These are phyloP conservation scores for Beris chalybata DNA, from an alignment of 2,888 invertebrate species.

Conservation along the genomic window DNA sequence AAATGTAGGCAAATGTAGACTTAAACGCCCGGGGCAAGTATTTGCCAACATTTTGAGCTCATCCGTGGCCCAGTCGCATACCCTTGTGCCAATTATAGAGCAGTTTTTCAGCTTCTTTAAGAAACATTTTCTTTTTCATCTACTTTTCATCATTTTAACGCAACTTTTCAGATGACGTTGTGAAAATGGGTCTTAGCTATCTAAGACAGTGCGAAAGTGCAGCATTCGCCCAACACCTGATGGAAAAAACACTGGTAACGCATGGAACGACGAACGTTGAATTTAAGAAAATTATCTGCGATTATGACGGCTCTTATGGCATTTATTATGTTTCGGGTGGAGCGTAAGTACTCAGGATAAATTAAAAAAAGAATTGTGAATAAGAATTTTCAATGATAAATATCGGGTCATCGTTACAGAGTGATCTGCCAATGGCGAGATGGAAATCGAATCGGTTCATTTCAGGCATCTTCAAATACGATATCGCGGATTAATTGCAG, in stretches of 20 bases:
- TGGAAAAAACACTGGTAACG: slow-evolving; percentile 60
- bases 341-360: slow-evolving; percentile 56
- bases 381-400: slow-evolving; percentile 19
- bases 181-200: slow-evolving; percentile 61
- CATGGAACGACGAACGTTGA: slow-evolving; percentile 64
- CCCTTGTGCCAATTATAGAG: slow-evolving; percentile 24
- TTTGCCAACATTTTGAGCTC: slow-evolving; percentile 7
- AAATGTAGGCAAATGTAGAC: slow-evolving; percentile 1
- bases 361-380: no score
- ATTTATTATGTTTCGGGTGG: slow-evolving; percentile 60
- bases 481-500: slow-evolving; percentile 58
- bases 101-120: slow-evolving; percentile 19
- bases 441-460: slow-evolving; percentile 61
- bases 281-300: slow-evolving; percentile 61
- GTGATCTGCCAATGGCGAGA: slow-evolving; percentile 66
- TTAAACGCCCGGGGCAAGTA: neutral
- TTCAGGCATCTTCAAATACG: slow-evolving; percentile 55
- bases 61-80: slow-evolving; percentile 12
- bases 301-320: slow-evolving; percentile 69
- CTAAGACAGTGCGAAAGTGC: slow-evolving; percentile 69
- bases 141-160: slow-evolving; percentile 4
- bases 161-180: slow-evolving; percentile 40
- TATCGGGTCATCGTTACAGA: slow-evolving; percentile 53
- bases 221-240: slow-evolving; percentile 59
- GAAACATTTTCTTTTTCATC: no score